phyloP scores from a whole-genome alignment of 1,140 invertebrate genomes.

The Bombus consobrinus region DNA sequence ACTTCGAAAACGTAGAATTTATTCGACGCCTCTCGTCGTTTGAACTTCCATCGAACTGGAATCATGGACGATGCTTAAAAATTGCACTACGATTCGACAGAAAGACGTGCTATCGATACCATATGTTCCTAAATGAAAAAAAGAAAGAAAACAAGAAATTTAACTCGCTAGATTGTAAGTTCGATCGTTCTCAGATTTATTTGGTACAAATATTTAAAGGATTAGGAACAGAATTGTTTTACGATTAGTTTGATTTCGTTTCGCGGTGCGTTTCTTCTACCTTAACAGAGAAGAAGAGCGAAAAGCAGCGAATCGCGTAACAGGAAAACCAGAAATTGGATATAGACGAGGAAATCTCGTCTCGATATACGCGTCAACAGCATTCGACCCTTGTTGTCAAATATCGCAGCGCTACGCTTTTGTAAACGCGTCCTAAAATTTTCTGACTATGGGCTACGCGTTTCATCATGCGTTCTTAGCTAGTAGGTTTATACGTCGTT shows the following conservation, averaged over 20 bases:
- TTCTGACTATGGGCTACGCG: neutral
- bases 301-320: neutral
- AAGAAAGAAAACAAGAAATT: neutral
- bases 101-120: neutral
- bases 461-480: neutral
- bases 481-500: neutral
- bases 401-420: neutral
- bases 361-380: neutral
- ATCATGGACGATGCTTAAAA: neutral
- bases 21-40: neutral
- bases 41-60: neutral
- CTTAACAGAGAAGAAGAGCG: neutral
- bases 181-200: slow-evolving; percentile 55
- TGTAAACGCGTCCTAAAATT: neutral
- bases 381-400: neutral
- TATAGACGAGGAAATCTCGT: neutral
- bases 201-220: slow-evolving; percentile 58
- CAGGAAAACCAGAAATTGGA: neutral
- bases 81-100: neutral
- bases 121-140: slow-evolving; percentile 15
- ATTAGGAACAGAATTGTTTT: slow-evolving; percentile 52
- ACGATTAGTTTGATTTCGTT: slow-evolving; percentile 9
- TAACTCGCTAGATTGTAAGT: slow-evolving; percentile 23
- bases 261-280: neutral
- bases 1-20: neutral